Evolutionary conservation across 2,113 vertebrate genomes (phyloP), one percentile per base, ranked within the genome.

Genomic region (Psophia crepitans): DNA sequence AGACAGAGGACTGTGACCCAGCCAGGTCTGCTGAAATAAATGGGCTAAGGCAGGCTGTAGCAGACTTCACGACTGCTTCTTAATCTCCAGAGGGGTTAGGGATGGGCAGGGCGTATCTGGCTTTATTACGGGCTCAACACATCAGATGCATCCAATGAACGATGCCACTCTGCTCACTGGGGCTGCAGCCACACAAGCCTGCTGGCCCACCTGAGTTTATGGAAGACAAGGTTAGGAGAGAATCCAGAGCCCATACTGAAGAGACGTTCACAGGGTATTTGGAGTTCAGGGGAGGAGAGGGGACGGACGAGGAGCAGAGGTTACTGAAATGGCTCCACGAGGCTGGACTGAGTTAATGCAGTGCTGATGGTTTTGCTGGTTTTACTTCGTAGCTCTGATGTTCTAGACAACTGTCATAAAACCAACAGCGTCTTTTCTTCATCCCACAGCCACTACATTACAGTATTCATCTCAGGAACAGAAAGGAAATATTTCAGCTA

Each of bases 211-310:
- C 33, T 5, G 37, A 57, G n/a, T 7, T 28, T 10, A 6, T 14
- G 24, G 27, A n/a, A 33, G 14, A 22, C 1, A 3, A 93, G 53
- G n/a, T 23, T 66, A 60, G 51, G 37, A 75, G 33, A 51, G 57
- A 32, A 63, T 24, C 28, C 57, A 77, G 66, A 49, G 5, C 30
- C 56, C 9, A 1, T 6, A 13, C 3, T 27, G 51, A 56, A 53
- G 48, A 37, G 44, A 35, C 0, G 4, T 6, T 53, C 33, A 33
- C 11, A 43, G 0, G 2, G 5, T 32, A 33, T 74, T n/a, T 43
- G 43, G 32, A 71, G 6, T 14, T 49, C 32, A 21, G 26, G 41
- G 27, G 3, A 41, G 28, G 10, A 49, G 12, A 1, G 51, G 37
- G 57, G 23, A 3, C 19, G 65, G 37, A 24, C 44, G 2, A 27